These are phyloP conservation scores for Colistium nudipinnis DNA, from an alignment of 2,113 vertebrate species.

Conservation along the genomic window DNA sequence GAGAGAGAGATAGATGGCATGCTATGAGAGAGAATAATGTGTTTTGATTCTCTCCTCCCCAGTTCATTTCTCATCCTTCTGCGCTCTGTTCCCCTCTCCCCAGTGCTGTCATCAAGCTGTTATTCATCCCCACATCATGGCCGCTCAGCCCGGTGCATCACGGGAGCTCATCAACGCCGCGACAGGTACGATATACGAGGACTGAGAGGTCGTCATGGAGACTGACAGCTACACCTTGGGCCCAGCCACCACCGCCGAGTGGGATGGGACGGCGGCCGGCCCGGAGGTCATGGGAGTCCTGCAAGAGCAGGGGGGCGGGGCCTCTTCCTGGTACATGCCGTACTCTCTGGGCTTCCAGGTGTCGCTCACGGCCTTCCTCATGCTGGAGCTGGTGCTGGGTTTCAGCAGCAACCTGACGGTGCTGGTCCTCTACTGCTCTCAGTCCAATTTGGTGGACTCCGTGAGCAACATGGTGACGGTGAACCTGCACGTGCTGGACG, in stretches of 20 bases:
- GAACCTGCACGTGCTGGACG: conserved; percentile 83
- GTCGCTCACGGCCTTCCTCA: conserved; percentile 80
- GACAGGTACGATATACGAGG: conserved; percentile 67
- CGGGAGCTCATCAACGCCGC: conserved; percentile 64
- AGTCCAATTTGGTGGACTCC: conserved; percentile 83
- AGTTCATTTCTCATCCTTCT: conserved; percentile 60
- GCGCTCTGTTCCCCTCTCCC: conserved; percentile 52
- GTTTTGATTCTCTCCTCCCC: conserved; percentile 41
- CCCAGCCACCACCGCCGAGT: conserved; percentile 75
- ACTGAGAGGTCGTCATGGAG: conserved; percentile 82
- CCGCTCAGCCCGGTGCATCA: conserved; percentile 65
- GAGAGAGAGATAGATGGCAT: neutral
- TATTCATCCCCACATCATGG: conserved; percentile 62
- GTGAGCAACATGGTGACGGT: conserved; percentile 86
- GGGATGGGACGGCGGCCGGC: conserved; percentile 64
- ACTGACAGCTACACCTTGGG: conserved; percentile 78
- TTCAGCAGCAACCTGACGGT: conserved; percentile 84
- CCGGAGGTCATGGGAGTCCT: conserved; percentile 61
- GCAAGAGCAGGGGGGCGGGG: conserved; percentile 53
- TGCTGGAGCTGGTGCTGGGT: conserved; percentile 85
- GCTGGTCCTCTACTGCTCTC: conserved; percentile 84
- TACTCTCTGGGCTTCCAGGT: conserved; percentile 82
- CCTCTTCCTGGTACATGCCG: conserved; percentile 74
- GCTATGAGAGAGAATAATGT: conserved; percentile 22
- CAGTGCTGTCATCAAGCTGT: conserved; percentile 60